Base-by-base conservation (phyloP, 1,140 invertebrate genomes). In the Papilio aristodemus region DNA sequence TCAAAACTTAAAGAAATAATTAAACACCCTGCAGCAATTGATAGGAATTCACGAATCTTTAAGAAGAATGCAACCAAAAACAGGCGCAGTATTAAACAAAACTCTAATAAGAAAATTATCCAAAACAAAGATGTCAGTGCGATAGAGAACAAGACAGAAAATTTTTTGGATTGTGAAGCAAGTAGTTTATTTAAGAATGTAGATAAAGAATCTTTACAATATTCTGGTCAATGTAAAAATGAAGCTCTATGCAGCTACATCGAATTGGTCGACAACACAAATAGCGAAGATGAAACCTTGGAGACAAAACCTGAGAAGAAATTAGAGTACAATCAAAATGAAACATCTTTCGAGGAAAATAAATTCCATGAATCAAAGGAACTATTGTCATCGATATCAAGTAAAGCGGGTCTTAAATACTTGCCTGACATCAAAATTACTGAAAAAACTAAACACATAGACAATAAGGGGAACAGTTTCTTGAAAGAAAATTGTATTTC, bases 1-100 rank as follows among this genome's bases (percentile, higher is more conserved):
- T 73, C 78, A 59, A 67, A 38, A 67, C 19, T 60, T 38, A 58
- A 70, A 19, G 0, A 62, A 41, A 8, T 67, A 36, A 67, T 25
- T 1, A 19, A 69, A 68, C 14, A 6, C 13, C 32, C 59, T 0
- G 27, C 36, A 19, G 8, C 32, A 17, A 19, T 19, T 60, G 17
- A 11, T 6, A n/a, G 25, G 10, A 66, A n/a, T 32, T 17, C 63
- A 17, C 13, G 63, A 50, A 32, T 46, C 11, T 19, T 22, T 4
- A 43, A 46, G 25, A 66, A 66, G 27, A 66, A 66, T 17, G 7
- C 13, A 17, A 17, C 11, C 3, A 22, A 39, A 11, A 50, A 14
- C 7, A 66, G 22, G 3, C n/a, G 27, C 3, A 27, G 27, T 41
- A 10, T 37, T 36, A 37, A 50, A 37, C 25, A 36, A 17, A 50